Evolutionary conservation across 2,113 vertebrate genomes (phyloP).

Genomic region (Galeopterus variegatus): DNA sequence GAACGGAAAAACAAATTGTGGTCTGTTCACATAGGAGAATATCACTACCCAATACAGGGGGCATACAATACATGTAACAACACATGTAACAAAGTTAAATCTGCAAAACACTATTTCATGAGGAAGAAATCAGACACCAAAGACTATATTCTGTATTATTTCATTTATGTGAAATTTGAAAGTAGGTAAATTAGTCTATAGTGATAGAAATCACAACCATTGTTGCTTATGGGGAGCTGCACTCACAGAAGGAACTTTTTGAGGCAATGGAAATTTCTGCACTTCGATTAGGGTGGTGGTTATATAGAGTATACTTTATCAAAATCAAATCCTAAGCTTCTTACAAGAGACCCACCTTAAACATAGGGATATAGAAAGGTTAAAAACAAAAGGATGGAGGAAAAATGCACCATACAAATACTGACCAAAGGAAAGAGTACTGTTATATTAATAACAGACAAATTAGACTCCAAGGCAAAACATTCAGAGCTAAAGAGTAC

Average conservation of each 20-base stretch:
- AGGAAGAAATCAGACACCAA: not conserved
- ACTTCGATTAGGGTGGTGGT: not conserved
- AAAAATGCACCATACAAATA: not conserved
- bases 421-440: not conserved
- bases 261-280: slow-evolving; percentile 10
- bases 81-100: not conserved
- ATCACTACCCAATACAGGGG: not conserved
- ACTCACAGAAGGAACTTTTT: slow-evolving; percentile 2
- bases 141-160: not conserved
- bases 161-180: not conserved
- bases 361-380: slow-evolving; percentile 1
- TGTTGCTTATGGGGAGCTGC: not conserved
- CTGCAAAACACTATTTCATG: not conserved
- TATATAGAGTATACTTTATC: not conserved
- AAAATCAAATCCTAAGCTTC: slow-evolving; percentile 1
- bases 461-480: slow-evolving; percentile 20
- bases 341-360: not conserved
- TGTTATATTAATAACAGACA: not conserved
- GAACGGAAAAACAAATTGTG: not conserved
- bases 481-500: not conserved
- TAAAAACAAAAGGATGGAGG: slow-evolving; percentile 23
- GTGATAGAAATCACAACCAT: not conserved
- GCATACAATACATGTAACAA: too few species aligned
- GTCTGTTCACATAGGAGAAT: not conserved
- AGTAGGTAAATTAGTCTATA: not conserved